These are phyloP conservation scores for Mellilla xanthometata DNA, from an alignment of 2,888 invertebrate species.

Conservation along the genomic window DNA sequence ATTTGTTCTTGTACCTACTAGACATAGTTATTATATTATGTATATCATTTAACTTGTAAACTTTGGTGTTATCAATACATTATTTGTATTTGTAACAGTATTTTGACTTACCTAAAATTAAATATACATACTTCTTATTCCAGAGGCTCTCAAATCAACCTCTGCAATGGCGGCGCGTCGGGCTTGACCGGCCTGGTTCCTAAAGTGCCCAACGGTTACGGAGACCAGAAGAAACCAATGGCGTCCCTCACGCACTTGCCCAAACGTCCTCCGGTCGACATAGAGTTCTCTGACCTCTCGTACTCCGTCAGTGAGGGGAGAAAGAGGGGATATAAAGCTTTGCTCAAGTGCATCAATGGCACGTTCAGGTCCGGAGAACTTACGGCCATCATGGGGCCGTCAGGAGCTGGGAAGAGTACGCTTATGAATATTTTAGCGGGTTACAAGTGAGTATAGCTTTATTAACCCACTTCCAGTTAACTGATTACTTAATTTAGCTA, in stretches of 20 bases:
- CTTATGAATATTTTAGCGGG: conserved; percentile 95
- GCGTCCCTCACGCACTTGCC: conserved; percentile 91
- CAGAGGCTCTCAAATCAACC: conserved; percentile 88
- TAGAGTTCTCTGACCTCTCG: conserved; percentile 93
- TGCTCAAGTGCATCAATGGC: conserved; percentile 94
- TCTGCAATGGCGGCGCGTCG: conserved; percentile 86
- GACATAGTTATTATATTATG: too few relatives aligned
- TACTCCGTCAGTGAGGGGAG: conserved; percentile 94
- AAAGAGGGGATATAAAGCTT: conserved; percentile 91
- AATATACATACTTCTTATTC: conserved; percentile 42
- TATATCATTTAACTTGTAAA: too few relatives aligned
- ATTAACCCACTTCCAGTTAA: neutral
- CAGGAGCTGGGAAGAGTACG: conserved; percentile 90
- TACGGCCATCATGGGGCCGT: conserved; percentile 98
- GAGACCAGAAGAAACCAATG: conserved; percentile 88
- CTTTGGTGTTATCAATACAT: too few relatives aligned
- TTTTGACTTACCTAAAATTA: too few relatives aligned
- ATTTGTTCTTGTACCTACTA: too few relatives aligned
- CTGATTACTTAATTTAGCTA: too few relatives aligned
- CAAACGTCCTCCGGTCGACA: conserved; percentile 93
- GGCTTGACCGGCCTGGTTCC: conserved; percentile 82
- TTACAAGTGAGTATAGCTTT: conserved; percentile 87
- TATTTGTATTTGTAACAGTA: too few relatives aligned
- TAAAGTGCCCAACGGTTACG: conserved; percentile 88
- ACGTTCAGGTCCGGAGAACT: conserved; percentile 95